These are phyloP conservation scores for Lates calcarifer DNA, from an alignment of 2,113 vertebrate species.

Conservation along the genomic window DNA sequence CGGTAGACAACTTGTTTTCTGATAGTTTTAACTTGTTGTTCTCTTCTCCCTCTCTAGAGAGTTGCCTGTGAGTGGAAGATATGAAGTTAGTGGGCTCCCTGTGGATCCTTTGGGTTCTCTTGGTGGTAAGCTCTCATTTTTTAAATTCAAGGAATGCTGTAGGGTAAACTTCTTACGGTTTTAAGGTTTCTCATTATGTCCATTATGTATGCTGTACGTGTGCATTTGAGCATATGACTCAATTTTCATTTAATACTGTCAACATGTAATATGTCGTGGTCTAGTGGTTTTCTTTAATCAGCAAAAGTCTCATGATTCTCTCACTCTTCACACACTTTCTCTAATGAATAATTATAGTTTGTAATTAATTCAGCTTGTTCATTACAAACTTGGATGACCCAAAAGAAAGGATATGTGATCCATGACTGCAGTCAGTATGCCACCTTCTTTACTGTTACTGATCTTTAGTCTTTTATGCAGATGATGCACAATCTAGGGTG, in stretches of 20 bases:
- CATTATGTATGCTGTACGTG: not conserved
- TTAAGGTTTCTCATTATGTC: not conserved
- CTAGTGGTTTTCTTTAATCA: conserved; percentile 41
- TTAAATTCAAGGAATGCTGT: conserved; percentile 4
- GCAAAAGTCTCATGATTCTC: conserved; percentile 44
- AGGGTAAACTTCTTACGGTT: not conserved
- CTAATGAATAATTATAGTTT: conserved; percentile 38
- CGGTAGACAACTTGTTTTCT: conserved; percentile 40
- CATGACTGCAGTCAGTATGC: conserved; percentile 20
- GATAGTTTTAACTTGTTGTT: conserved; percentile 31
- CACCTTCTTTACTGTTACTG: not conserved
- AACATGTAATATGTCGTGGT: conserved; percentile 38
- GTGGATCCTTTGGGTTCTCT: conserved; percentile 76
- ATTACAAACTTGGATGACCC: conserved; percentile 54
- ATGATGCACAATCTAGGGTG: not conserved
- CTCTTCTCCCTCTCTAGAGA: conserved; percentile 57
- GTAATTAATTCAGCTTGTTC: conserved; percentile 66
- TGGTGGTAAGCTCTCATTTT: conserved; percentile 76
- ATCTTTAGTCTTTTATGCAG: not conserved
- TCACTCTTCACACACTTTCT: conserved; percentile 59
- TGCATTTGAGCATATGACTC: not conserved
- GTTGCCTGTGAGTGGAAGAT: conserved; percentile 64
- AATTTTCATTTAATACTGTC: conserved; percentile 29
- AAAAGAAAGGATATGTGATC: conserved; percentile 42
- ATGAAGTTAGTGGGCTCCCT: conserved; percentile 75